A percentile compares a stretch with the other conserved stretches of the same genome.
phyloP scores from a whole-genome alignment of 2,888 invertebrate genomes.

The Scaptomyza cyrtandrae region DNA sequence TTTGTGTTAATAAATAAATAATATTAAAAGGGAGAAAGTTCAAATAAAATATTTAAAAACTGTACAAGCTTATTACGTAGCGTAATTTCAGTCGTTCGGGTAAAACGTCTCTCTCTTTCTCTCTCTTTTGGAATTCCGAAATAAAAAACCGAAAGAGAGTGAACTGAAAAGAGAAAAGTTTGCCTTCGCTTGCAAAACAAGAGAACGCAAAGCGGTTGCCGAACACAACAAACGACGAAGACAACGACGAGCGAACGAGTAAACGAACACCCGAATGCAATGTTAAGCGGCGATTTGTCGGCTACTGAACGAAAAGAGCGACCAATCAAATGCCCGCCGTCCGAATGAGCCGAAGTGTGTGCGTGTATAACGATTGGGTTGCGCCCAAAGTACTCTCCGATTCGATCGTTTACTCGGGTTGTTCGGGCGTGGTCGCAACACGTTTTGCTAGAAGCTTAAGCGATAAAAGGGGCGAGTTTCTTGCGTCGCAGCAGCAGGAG shows the following conservation, averaged over 20 bases:
- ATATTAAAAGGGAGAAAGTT: not conserved
- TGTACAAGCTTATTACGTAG: conserved; percentile 15
- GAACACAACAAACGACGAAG: conserved; percentile 16
- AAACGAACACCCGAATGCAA: conserved; percentile 10
- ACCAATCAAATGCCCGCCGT: conserved; percentile 45
- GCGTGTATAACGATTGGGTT: conserved; percentile 23
- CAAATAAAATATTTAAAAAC: conserved; percentile 9
- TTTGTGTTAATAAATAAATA: not conserved
- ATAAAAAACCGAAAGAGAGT: conserved; percentile 29
- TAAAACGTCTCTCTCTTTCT: not conserved
- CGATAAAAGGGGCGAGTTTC: conserved; percentile 49
- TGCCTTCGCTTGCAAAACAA: conserved; percentile 5
- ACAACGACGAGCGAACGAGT: conserved; percentile 6
- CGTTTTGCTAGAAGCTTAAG: conserved; percentile 11
- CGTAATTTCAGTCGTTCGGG: not conserved
- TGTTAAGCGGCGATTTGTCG: conserved; percentile 44
- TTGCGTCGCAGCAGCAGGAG: conserved; percentile 13
- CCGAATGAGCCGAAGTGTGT: conserved; percentile 34
- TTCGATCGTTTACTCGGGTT: conserved; percentile 45
- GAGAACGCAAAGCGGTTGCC: conserved; percentile 53
- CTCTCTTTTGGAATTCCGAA: conserved; percentile 13
- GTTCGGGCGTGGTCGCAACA: conserved; percentile 36
- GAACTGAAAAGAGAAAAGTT: conserved; percentile 17
- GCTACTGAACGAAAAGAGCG: conserved; percentile 38
- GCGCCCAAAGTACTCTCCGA: conserved; percentile 10